Base-by-base conservation (phyloP, 2,113 vertebrate species). In the Clinocottus analis region DNA sequence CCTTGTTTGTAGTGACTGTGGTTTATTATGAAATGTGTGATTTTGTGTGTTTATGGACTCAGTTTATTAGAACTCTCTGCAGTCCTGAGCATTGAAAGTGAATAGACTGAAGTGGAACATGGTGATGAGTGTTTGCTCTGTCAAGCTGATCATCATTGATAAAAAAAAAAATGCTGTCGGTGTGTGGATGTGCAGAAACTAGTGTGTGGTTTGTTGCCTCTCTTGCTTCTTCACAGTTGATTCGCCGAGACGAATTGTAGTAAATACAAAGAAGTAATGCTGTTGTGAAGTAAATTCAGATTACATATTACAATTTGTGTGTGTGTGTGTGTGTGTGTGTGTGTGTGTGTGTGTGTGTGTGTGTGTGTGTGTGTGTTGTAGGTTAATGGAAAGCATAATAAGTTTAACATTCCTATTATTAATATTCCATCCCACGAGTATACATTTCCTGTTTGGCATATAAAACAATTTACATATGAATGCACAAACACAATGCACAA, bases 51-150 rank as follows among this genome's bases (percentile, higher is more conserved):
- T 62, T 14, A 31, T 43, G 31, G 51, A 66, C 31, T 35, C 13
- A 59, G 56, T 75, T 88, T 29, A 90, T 89, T 85, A 77, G 59
- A 23, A 88, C 87, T 85, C 53, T 65, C 66, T 19, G 43, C 71
- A n/a, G 74, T 85, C 59, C 77, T 56, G 64, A 71, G 77, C 76
- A 70, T 56, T 58, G 61, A 84, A 43, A 64, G 74, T 77, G 68
- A 85, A 80, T 6, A 65, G 72, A 72, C 75, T 83, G 65, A 80
- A 75, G 77, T 68, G 81, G 59, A 66, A 63, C 23, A 31, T 23
- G 1, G 67, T 31, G 83, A 85, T 75, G 86, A 85, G 85, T 21
- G 63, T 75, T 35, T 81, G 74, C 69, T 53, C 62, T 35, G 69
- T 23, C 58, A 64, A 31, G 12, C 61, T 64, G 76, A 85, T 81